phyloP scores from a whole-genome alignment of 2,797 vertebrate species.

The Holocentrus rufus region DNA sequence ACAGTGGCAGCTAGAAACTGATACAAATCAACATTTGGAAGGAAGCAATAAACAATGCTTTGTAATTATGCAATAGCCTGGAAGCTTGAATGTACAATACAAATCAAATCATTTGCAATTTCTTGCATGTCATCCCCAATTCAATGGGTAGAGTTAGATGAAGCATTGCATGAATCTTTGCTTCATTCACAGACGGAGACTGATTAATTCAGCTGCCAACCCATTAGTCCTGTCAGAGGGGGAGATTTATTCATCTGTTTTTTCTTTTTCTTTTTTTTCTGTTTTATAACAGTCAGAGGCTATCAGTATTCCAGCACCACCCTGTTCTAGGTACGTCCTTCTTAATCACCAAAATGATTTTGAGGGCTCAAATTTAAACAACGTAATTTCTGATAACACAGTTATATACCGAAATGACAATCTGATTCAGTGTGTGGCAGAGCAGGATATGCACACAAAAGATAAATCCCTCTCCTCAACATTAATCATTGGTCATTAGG shows the following conservation, averaged over 20 bases:
- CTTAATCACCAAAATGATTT: slow-evolving; percentile 47
- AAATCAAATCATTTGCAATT: slow-evolving; percentile 53
- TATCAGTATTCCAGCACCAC: slow-evolving; percentile 55
- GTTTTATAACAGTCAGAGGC: slow-evolving; percentile 37
- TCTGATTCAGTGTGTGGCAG: slow-evolving; percentile 27
- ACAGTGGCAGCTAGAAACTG: neutral
- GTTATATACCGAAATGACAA: slow-evolving; percentile 11
- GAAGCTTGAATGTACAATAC: slow-evolving; percentile 31
- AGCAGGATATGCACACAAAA: slow-evolving; percentile 24
- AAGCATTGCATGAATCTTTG: slow-evolving; percentile 50
- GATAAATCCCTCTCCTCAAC: neutral
- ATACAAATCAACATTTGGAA: too few species aligned
- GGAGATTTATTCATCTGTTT: slow-evolving; percentile 1
- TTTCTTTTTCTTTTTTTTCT: too few species aligned
- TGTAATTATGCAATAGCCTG: slow-evolving; percentile 14
- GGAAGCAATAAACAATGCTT: neutral
- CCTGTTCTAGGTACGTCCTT: slow-evolving; percentile 30
- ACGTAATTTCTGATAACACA: slow-evolving; percentile 42
- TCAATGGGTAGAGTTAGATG: slow-evolving; percentile 45
- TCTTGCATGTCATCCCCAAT: slow-evolving; percentile 36
- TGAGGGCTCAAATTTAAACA: slow-evolving; percentile 32
- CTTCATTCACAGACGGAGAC: slow-evolving; percentile 52
- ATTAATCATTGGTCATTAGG: neutral
- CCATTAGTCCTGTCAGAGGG: slow-evolving; percentile 55
- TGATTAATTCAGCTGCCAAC: slow-evolving; percentile 69